A percentile compares a stretch with the other conserved stretches of the same genome.
phyloP scores from a whole-genome alignment of 2,888 invertebrate genomes.

The Scotopteryx bipunctaria region DNA sequence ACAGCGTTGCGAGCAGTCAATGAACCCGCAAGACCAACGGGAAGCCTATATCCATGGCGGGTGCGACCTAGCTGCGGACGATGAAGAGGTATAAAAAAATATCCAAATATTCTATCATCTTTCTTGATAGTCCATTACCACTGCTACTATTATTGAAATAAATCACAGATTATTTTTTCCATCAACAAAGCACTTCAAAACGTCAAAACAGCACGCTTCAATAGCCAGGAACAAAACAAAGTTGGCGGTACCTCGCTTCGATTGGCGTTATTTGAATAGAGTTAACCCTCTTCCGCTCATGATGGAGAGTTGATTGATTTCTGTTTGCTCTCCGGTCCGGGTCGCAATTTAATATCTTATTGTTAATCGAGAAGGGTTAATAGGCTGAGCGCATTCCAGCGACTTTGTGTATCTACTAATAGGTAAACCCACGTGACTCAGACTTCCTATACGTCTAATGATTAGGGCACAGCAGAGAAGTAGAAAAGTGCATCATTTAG shows the following conservation, averaged over 20 bases:
- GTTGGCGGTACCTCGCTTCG: slow-evolving; percentile 44
- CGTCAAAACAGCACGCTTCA: slow-evolving; percentile 14
- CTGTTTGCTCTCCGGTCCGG: slow-evolving; percentile 74
- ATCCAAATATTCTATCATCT: no score
- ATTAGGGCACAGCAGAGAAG: no score
- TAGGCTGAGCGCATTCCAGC: slow-evolving; percentile 11
- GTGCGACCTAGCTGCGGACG: no score
- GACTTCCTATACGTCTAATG: no score
- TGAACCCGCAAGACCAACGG: no score
- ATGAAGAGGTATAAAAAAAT: no score
- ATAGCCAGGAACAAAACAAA: slow-evolving; percentile 30
- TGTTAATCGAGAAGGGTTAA: slow-evolving; percentile 64
- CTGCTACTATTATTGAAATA: not conserved
- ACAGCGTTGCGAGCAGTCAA: no score
- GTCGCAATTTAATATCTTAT: slow-evolving; percentile 79
- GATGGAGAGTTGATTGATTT: slow-evolving; percentile 80
- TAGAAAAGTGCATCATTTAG: no score
- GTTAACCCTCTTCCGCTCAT: slow-evolving; percentile 70
- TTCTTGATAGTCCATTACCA: no score
- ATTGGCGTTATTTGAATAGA: slow-evolving; percentile 73
- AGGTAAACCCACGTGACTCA: no score
- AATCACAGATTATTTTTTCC: not conserved
- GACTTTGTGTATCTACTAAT: slow-evolving; percentile 4
- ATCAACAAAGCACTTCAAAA: not conserved
- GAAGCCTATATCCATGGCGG: no score